Base-by-base conservation (phyloP, 2,888 invertebrate species). In the Himalopsyche tibetana region DNA sequence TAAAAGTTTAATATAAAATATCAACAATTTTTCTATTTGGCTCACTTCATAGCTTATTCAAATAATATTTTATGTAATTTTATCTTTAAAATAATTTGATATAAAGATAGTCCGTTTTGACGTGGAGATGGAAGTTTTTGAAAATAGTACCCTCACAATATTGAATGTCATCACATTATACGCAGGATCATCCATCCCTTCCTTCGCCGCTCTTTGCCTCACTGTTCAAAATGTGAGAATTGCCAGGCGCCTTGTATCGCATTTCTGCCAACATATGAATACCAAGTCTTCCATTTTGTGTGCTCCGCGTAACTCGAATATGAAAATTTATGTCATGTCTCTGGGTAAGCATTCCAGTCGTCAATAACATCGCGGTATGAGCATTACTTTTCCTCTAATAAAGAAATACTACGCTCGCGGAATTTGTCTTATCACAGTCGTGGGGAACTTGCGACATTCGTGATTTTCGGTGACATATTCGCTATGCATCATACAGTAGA, bases 241-340 rank as follows among this genome's bases (percentile, higher is more conserved):
- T 74, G 74, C 36, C 36, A 36, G 74, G 74, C 74, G 74, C 28
- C 36, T 38, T 74, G 74, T 74, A 74, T 74, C 74, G 74, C 74
- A 74, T 74, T 74, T 74, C 74, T 36, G 74, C 74, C 36, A 74
- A 74, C 74, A 74, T 74, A 74, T 74, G 74, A 74, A 74, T 74
- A 74, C 74, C 74, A 74, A 74, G 74, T 74, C 74, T 36, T 74
- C 11, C 74, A 74, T 74, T 74, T 74, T 36, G 12, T 36, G 74
- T 74, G 74, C 84, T 80, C 38, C 74, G 80, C 80, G 80, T 79
- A 79, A 84, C 80, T 55, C 80, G 79, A 84, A 84, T 84, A 84
- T 84, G 84, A 84, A 84, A 84, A 84, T 84, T 84, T 84, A 84
- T 84, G 80, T 45, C 80, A 63, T 84, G 84, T 84, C 84, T 74